Conservation (phyloP, 2,113 vertebrate species). For the Boleophthalmus pectinirostris region DNA sequence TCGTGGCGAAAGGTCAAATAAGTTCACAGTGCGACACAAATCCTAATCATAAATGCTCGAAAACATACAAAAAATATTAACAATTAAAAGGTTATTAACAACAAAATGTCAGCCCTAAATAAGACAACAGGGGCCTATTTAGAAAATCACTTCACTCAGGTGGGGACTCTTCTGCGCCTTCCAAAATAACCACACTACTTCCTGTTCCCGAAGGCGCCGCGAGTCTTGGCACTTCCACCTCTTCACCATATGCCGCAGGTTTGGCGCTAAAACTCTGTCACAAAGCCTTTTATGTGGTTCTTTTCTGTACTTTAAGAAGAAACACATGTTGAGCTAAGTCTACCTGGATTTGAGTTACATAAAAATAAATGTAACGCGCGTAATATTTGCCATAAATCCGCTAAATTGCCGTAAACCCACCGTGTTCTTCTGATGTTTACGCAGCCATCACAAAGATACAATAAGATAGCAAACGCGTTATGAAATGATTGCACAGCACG, state of each 20-base stretch:
- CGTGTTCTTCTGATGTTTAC: background rate
- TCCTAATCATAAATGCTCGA: no score
- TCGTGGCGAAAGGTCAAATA: no score
- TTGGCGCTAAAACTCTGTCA: background rate
- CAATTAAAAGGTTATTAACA: background rate
- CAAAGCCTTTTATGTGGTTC: background rate
- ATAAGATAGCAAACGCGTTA: background rate
- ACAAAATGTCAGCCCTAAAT: background rate
- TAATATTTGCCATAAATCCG: slow-evolving; percentile 34
- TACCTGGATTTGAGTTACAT: background rate
- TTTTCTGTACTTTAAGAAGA: background rate
- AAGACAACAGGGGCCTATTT: slow-evolving; percentile 10
- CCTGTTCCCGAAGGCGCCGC: slow-evolving; percentile 7
- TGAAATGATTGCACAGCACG: background rate
- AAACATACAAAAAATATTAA: background rate
- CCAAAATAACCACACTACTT: slow-evolving; percentile 1
- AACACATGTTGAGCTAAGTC: background rate
- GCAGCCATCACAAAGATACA: background rate
- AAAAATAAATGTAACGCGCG: background rate
- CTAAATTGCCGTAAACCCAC: background rate
- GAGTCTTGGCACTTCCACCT: slow-evolving; percentile 9
- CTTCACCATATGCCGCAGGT: background rate
- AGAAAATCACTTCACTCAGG: background rate
- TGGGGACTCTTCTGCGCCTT: background rate
- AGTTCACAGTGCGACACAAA: no score